Evolutionary conservation across 2,797 vertebrate genomes (phyloP).

Genomic region (Pangasius larnaudii): DNA sequence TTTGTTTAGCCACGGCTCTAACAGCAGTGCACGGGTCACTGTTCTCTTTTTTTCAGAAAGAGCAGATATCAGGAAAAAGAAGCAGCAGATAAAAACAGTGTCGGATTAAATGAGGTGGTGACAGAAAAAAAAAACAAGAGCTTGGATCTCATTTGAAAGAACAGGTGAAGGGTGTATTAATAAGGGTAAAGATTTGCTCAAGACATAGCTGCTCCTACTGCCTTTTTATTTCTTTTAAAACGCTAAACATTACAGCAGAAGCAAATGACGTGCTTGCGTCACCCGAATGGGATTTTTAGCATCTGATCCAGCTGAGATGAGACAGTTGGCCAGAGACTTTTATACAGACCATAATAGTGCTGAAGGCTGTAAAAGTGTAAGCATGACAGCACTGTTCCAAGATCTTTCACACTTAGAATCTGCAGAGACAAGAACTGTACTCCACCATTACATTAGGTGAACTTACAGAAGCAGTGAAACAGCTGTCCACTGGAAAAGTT

Average conservation of each 20-base stretch:
- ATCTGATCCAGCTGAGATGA: conserved; percentile 14
- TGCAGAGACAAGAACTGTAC: not conserved
- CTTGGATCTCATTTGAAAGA: not conserved
- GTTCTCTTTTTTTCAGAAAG: no score
- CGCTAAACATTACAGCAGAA: not conserved
- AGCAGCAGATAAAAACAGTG: not conserved
- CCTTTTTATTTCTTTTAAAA: not conserved
- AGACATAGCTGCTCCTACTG: not conserved
- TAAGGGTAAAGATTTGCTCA: not conserved
- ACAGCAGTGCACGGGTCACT: no score
- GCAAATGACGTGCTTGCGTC: not conserved
- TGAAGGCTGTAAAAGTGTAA: not conserved
- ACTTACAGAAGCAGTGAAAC: not conserved
- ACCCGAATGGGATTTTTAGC: not conserved
- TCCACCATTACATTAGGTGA: not conserved
- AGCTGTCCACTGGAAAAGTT: not conserved
- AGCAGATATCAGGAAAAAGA: not conserved
- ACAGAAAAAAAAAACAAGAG: not conserved
- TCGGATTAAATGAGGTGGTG: not conserved
- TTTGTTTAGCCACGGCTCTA: no score
- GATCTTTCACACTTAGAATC: not conserved
- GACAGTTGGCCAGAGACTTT: not conserved
- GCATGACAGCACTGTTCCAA: not conserved
- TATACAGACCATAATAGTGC: conserved; percentile 15
- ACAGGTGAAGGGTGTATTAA: not conserved